These are phyloP conservation scores for Oscarella lobularis DNA, from an alignment of 37 sponge, comb jelly and placozoan genomes.

Conservation along the genomic window DNA sequence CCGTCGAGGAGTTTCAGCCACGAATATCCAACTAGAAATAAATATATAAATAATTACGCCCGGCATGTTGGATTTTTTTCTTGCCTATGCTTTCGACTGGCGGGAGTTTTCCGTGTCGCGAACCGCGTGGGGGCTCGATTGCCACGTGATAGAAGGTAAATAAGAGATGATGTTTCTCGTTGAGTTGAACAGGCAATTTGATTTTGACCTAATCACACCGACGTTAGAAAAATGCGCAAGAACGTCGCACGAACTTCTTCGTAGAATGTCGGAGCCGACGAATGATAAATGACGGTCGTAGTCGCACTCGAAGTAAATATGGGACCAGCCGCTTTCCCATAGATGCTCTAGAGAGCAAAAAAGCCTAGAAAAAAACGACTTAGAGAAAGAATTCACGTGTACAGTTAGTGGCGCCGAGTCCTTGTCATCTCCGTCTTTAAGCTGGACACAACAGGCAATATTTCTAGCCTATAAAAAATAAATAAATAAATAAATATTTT, in stretches of 20 bases:
- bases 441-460: conserved; percentile 54
- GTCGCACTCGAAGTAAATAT: conserved; percentile 35
- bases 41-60: no score
- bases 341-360: conserved; percentile 36
- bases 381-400: not conserved
- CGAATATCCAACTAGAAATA: conserved; percentile 91
- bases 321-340: conserved; percentile 37
- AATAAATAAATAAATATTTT: not conserved
- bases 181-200: conserved; percentile 52
- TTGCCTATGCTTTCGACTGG: conserved; percentile 18
- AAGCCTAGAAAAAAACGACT: not conserved
- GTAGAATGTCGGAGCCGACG: conserved; percentile 64
- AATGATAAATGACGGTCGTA: conserved; percentile 65
- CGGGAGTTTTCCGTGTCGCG: conserved; percentile 15
- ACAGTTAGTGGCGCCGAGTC: conserved; percentile 29
- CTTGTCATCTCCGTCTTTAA: conserved; percentile 56
- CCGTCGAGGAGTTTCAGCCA: conserved; percentile 67
- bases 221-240: not conserved
- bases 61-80: conserved; percentile 5
- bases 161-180: conserved; percentile 55
- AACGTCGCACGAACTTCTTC: conserved; percentile 54
- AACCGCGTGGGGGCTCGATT: conserved; percentile 49
- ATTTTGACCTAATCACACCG: conserved; percentile 56
- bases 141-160: conserved; percentile 83
- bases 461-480: conserved; percentile 56